Evolutionary conservation across 2,888 invertebrate genomes (phyloP).

Genomic region (Drosophila subquinaria): DNA sequence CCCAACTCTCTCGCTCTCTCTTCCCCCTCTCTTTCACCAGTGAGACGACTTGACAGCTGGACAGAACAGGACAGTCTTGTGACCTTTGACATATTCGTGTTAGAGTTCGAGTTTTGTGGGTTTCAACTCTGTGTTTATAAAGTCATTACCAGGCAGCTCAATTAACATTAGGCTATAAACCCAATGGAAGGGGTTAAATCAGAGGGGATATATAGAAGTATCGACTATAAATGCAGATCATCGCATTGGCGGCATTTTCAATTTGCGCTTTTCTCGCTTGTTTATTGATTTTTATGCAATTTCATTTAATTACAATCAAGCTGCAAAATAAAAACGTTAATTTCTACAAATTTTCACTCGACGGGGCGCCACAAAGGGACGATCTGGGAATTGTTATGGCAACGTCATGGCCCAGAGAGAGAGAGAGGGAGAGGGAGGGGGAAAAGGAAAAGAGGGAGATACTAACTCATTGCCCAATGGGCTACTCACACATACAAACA

Average conservation of each 20-base stretch:
- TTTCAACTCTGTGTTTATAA: constrained; percentile 66
- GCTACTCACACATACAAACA: constrained; percentile 21
- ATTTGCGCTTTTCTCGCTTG: constrained; percentile 26
- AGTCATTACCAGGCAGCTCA: constrained; percentile 60
- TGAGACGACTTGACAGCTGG: constrained; percentile 62
- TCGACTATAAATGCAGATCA: constrained; percentile 38
- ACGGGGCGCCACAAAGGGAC: constrained; percentile 49
- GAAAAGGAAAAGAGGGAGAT: constrained; percentile 9
- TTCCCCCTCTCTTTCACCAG: not conserved
- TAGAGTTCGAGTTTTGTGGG: constrained; percentile 20
- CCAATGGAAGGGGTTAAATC: not conserved
- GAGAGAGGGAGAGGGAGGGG: not conserved
- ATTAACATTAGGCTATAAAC: not conserved
- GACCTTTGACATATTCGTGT: constrained; percentile 38
- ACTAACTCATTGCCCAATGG: constrained; percentile 42
- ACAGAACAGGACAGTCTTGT: constrained; percentile 54
- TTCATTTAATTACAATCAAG: constrained; percentile 73
- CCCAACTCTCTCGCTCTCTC: not conserved
- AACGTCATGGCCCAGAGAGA: constrained; percentile 53
- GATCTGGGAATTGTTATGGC: constrained; percentile 30
- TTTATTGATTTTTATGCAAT: constrained; percentile 79
- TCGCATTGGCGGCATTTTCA: constrained; percentile 36
- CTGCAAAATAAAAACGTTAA: constrained; percentile 69
- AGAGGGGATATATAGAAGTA: not conserved
- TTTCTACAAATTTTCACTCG: constrained; percentile 83